Base-by-base conservation (phyloP, 2,888 invertebrate genomes). In the Mylabris sibirica region DNA sequence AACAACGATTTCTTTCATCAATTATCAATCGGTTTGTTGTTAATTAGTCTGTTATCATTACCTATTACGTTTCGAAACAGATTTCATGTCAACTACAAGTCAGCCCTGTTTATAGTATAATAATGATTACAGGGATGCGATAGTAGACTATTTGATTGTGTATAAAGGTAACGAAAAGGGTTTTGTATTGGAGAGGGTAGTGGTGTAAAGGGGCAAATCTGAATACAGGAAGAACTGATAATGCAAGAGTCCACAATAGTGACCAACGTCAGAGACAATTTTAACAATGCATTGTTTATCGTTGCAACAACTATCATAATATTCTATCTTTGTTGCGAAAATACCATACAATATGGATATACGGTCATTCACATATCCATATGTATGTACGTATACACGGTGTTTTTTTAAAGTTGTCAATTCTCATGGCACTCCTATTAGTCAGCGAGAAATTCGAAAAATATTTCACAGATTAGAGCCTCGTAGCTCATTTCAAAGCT, bases 281-380 rank as follows among this genome's bases (percentile, higher is more conserved):
- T 75, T 71, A 78, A 77, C 77, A 77, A 78, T 76, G 73, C 76
- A 72, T 76, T 76, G 76, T 68, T 71, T 71, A 71, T 71, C 71
- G 60, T 62, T 64, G 71, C 60, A 68, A 67, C 68, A 71, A 71
- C 71, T 66, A 68, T 66, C 68, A 64, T 64, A 69, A 57, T 59
- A 63, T 64, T 70, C 61, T 57, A 66, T 70, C 70, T 69, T 60
- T 59, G 67, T 70, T 30, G 34, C 62, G 70, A 63, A 67, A 67
- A 70, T 63, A 30, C 38, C 61, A 38, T 20, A 62, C 62, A 67
- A 67, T 53, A 44, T 14, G 4, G 14, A n/a, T 66, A 69, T 69
- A 64, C 60, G 30, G 17, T 24, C 62, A 38, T 62, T 41, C 41
- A 3, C 26, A 62, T 41, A 62, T 17, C 38, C 41, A 62, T 6